phyloP scores from a whole-genome alignment of 2,888 invertebrate genomes.

The Hofmannophila pseudospretella region DNA sequence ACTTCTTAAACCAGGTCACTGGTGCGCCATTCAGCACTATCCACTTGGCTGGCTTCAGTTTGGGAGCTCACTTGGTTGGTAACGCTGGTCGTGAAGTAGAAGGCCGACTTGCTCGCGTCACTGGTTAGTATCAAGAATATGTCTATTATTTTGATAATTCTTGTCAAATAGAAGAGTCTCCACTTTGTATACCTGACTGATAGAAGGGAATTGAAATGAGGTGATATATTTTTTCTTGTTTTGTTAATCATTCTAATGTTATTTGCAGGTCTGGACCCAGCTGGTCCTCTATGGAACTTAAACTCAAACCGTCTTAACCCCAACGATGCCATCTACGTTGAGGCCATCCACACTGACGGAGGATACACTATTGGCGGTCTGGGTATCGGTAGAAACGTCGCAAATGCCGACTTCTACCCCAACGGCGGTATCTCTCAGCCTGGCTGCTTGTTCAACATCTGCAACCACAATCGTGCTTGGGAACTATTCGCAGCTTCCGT shows the following conservation, averaged over 20 bases:
- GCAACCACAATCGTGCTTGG: slow-evolving; percentile 39
- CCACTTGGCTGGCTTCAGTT: slow-evolving; percentile 58
- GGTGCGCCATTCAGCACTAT: slow-evolving; percentile 33
- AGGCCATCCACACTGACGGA: slow-evolving; percentile 47
- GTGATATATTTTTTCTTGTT: no score
- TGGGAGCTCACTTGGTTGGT: slow-evolving; percentile 58
- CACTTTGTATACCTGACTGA: no score
- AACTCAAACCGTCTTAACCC: slow-evolving; percentile 19
- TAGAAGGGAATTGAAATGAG: no score
- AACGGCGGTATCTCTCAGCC: slow-evolving; percentile 57
- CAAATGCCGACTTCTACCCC: slow-evolving; percentile 74
- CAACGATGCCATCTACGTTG: slow-evolving; percentile 41
- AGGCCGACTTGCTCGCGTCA: slow-evolving; percentile 39
- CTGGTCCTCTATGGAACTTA: slow-evolving; percentile 32
- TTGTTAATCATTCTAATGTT: no score
- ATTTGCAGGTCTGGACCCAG: slow-evolving; percentile 35
- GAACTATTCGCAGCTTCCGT: slow-evolving; percentile 37
- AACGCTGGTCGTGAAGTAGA: slow-evolving; percentile 40
- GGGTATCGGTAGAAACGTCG: slow-evolving; percentile 59
- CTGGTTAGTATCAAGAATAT: no score
- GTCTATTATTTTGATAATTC: neutral
- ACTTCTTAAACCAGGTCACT: slow-evolving; percentile 31
- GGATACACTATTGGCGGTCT: slow-evolving; percentile 52
- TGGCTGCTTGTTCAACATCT: slow-evolving; percentile 27
- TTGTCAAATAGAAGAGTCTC: no score